Conservation (phyloP, 2,797 vertebrate species). For the Agapornis canus region DNA sequence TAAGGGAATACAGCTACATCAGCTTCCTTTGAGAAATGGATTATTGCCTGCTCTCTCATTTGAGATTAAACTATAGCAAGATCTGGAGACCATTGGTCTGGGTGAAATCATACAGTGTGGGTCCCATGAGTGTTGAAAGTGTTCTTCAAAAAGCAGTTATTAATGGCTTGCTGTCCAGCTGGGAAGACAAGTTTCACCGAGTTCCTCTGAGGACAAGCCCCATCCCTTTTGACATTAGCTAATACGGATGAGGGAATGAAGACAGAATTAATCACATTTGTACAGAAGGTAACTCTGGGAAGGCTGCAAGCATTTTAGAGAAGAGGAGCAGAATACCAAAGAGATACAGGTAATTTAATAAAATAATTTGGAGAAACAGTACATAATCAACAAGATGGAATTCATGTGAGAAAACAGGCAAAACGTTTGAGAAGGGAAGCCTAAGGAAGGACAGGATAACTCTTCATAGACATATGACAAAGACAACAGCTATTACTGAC, state of each 20-base stretch:
- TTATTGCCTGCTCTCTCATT: background rate
- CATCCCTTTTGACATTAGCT: background rate
- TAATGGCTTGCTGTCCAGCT: background rate
- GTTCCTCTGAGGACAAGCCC: background rate
- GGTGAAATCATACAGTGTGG: background rate
- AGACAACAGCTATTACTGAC: background rate
- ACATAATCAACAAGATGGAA: background rate
- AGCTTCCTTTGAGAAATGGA: background rate
- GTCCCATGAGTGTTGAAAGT: background rate
- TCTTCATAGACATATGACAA: background rate
- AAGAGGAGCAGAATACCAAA: background rate
- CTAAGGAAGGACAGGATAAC: background rate
- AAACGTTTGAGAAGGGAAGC: background rate
- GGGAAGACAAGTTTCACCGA: background rate
- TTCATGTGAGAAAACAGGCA: background rate
- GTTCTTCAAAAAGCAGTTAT: background rate
- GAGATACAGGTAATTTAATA: background rate
- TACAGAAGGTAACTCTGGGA: background rate
- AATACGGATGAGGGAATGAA: background rate
- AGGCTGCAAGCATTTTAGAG: background rate
- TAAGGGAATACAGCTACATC: background rate
- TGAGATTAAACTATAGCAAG: background rate
- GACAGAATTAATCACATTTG: background rate
- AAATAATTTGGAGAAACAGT: background rate
- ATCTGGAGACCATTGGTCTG: background rate